These are phyloP conservation scores for Ochropacha duplaris DNA, from an alignment of 2,888 invertebrate genomes.

Conservation along the genomic window DNA sequence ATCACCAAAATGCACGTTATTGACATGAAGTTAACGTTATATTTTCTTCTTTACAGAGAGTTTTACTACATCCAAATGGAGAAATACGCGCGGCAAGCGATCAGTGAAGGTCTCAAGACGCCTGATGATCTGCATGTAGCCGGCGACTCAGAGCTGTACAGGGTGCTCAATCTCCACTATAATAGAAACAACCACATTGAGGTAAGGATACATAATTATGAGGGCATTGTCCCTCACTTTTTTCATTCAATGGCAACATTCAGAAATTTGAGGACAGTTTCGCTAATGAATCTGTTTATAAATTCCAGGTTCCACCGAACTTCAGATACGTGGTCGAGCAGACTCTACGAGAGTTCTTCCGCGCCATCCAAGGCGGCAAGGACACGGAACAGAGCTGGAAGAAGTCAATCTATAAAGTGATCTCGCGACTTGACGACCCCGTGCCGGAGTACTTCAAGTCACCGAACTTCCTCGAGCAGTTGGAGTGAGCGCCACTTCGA, in stretches of 20 bases:
- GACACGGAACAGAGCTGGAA: constrained; percentile 99
- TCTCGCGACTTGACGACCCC: constrained; percentile 98
- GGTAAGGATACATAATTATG: constrained; percentile 82
- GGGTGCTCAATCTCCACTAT: constrained; percentile 99
- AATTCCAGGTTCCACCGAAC: constrained; percentile 96
- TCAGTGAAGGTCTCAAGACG: constrained; percentile 97
- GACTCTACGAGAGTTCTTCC: constrained; percentile 99
- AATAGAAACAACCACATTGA: constrained; percentile 98
- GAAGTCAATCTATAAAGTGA: constrained; percentile 99
- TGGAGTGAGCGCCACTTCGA: constrained; percentile 87
- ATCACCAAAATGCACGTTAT: constrained; percentile 7
- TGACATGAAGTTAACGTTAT: constrained; percentile 12
- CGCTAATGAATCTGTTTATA: constrained; percentile 4
- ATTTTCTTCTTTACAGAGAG: constrained; percentile 88
- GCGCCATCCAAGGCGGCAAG: constrained; percentile 97
- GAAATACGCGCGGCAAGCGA: constrained; percentile 99
- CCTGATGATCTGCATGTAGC: constrained; percentile 97
- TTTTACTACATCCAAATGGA: constrained; percentile 99
- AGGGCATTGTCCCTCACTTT: not conserved
- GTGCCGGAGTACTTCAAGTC: constrained; percentile 99
- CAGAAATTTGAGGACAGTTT: not conserved
- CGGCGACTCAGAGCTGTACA: constrained; percentile 97
- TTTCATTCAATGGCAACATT: not conserved
- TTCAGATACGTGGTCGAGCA: constrained; percentile 99
- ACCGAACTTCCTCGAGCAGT: constrained; percentile 99